A percentile compares a stretch with the other conserved stretches of the same genome.
Evolutionary conservation across 2,888 invertebrate species (phyloP).

Genomic region (Ommatoiulus sabulosus): DNA sequence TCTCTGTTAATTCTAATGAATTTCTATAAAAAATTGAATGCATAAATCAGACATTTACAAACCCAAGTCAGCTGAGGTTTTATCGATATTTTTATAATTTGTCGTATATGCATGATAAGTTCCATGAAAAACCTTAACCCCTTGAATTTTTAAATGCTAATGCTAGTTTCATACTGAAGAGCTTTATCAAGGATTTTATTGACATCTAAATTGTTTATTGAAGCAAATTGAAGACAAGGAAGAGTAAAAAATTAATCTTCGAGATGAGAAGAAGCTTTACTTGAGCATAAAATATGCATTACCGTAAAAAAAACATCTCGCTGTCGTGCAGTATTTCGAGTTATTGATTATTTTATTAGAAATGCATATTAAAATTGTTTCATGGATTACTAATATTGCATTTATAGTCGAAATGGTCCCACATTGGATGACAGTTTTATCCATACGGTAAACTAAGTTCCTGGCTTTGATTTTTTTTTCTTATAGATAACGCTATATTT

Average conservation of each 20-base stretch:
- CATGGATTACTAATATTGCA: not conserved
- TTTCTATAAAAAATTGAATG: too few relatives aligned
- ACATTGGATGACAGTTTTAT: not conserved
- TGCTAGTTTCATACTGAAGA: too few relatives aligned
- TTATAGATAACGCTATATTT: not conserved
- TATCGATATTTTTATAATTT: too few relatives aligned
- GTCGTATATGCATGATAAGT: too few relatives aligned
- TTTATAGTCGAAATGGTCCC: not conserved
- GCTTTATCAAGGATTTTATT: not conserved
- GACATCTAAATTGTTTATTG: not conserved
- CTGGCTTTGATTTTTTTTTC: not conserved
- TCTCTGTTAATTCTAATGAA: too few relatives aligned
- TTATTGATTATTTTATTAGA: not conserved
- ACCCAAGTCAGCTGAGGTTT: too few relatives aligned
- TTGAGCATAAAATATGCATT: not conserved
- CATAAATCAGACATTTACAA: too few relatives aligned
- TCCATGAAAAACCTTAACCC: too few relatives aligned
- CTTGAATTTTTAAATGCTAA: too few relatives aligned
- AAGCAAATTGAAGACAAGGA: not conserved
- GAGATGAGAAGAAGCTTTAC: not conserved
- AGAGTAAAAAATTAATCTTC: not conserved
- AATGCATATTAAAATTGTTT: not conserved
- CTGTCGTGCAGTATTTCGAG: not conserved
- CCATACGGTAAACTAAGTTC: not conserved
- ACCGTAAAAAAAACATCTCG: not conserved